These are phyloP conservation scores for Motacilla alba DNA, from an alignment of 2,113 vertebrate genomes.

Conservation along the genomic window DNA sequence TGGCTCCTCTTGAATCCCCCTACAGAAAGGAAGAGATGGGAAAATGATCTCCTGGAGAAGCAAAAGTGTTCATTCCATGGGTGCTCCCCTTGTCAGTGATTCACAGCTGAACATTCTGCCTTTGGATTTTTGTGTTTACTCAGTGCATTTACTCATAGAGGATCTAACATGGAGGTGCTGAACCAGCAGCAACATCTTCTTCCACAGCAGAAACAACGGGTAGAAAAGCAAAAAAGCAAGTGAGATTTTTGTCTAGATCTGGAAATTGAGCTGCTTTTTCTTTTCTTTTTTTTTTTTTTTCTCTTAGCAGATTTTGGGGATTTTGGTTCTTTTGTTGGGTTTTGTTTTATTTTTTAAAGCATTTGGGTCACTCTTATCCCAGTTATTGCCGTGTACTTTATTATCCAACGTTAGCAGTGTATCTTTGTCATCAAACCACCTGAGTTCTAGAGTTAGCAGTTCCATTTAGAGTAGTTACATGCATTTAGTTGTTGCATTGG, in stretches of 20 bases:
- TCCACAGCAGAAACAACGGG: slow-evolving; percentile 51
- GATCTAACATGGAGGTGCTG: slow-evolving; percentile 66
- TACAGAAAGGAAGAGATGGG: slow-evolving; percentile 16
- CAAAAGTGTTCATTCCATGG: not conserved
- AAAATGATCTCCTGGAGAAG: slow-evolving; percentile 13
- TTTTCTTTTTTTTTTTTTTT: not conserved
- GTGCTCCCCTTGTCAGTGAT: slow-evolving; percentile 48
- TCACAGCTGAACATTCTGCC: slow-evolving; percentile 47
- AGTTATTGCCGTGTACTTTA: slow-evolving; percentile 44
- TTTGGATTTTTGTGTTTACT: slow-evolving; percentile 67
- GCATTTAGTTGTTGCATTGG: not conserved
- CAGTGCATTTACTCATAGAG: slow-evolving; percentile 70
- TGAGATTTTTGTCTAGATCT: slow-evolving; percentile 58
- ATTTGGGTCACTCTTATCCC: slow-evolving; percentile 56
- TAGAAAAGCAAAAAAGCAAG: slow-evolving; percentile 45
- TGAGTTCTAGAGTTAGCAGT: slow-evolving; percentile 13
- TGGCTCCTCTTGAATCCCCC: slow-evolving; percentile 81
- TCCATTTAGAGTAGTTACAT: not conserved
- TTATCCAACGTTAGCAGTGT: slow-evolving; percentile 17
- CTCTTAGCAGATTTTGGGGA: slow-evolving; percentile 25
- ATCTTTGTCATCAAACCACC: slow-evolving; percentile 27
- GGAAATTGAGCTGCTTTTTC: slow-evolving; percentile 59
- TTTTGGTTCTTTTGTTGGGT: not conserved
- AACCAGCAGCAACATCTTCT: slow-evolving; percentile 57
- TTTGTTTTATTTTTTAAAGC: not conserved